Conservation (phyloP, 2,888 invertebrate genomes). For the Chrysomela aeneicollis region DNA sequence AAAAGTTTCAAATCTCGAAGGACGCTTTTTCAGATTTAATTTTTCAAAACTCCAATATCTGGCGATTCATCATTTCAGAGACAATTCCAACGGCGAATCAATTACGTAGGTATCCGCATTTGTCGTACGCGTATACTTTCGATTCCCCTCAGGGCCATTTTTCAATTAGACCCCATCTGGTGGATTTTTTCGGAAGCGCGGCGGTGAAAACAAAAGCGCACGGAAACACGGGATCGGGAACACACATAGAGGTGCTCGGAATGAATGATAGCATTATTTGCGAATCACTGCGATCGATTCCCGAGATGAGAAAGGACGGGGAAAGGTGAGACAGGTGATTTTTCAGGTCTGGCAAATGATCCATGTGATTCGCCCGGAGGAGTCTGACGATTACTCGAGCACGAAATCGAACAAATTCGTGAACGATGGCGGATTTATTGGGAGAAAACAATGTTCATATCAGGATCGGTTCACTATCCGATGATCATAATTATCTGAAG, state of each 20-base stretch:
- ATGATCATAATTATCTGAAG: no score
- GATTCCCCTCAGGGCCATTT: conserved; percentile 17
- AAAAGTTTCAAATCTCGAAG: no score
- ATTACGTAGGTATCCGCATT: neutral
- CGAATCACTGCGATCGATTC: conserved; percentile 41
- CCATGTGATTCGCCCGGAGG: conserved; percentile 48
- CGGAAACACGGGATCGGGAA: neutral
- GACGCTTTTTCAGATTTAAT: neutral
- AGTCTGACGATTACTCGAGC: neutral
- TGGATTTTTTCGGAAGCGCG: conserved; percentile 13
- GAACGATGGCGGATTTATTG: neutral
- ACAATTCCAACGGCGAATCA: neutral
- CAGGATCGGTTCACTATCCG: no score
- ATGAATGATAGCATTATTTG: conserved; percentile 50
- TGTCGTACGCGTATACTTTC: conserved; percentile 7
- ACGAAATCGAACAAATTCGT: conserved; percentile 28
- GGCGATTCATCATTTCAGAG: conserved; percentile 1
- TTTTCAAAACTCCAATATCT: no score
- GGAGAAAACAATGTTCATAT: no score
- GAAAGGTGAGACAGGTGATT: conserved; percentile 48
- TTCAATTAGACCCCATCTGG: conserved; percentile 22
- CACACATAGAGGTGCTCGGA: conserved; percentile 13
- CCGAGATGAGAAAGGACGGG: conserved; percentile 33
- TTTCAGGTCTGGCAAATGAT: conserved; percentile 52
- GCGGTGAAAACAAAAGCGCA: neutral